Percentiles rank a stretch among this genome's conserved stretches.
phyloP scores from a whole-genome alignment of 2,797 vertebrate genomes.

The Peromyscus attwateri region DNA sequence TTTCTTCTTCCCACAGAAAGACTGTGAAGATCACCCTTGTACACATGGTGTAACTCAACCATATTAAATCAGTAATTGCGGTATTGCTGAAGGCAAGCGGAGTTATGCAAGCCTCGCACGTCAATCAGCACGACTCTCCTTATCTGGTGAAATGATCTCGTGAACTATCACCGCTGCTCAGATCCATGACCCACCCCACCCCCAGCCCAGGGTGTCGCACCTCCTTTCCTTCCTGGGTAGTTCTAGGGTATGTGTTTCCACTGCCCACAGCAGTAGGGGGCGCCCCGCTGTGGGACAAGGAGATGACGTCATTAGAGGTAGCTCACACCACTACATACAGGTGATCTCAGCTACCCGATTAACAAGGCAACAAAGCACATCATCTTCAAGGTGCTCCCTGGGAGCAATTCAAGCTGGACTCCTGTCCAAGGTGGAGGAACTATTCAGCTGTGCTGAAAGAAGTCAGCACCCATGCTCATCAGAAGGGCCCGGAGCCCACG shows the following conservation, averaged over 20 bases:
- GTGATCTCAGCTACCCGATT: background rate
- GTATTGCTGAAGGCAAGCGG: background rate
- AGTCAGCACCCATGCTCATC: background rate
- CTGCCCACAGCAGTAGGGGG: background rate
- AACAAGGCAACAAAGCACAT: background rate
- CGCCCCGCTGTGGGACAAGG: background rate
- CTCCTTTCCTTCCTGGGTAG: background rate
- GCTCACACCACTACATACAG: background rate
- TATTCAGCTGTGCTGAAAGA: background rate
- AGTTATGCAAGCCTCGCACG: background rate
- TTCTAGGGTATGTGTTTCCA: background rate
- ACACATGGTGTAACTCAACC: background rate
- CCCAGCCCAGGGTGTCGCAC: background rate
- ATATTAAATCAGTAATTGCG: background rate
- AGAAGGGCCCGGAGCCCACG: background rate
- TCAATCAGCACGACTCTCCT: background rate
- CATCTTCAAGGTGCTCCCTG: background rate
- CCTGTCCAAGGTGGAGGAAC: background rate
- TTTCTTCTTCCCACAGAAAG: background rate
- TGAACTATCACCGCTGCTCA: fast-evolving
- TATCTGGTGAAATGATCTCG: background rate
- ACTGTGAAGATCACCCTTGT: fast-evolving
- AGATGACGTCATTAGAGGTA: background rate
- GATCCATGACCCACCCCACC: background rate
- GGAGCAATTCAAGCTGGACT: background rate